Evolutionary conservation across 2,888 invertebrate species (phyloP).

Genomic region (Tiphia femorata): DNA sequence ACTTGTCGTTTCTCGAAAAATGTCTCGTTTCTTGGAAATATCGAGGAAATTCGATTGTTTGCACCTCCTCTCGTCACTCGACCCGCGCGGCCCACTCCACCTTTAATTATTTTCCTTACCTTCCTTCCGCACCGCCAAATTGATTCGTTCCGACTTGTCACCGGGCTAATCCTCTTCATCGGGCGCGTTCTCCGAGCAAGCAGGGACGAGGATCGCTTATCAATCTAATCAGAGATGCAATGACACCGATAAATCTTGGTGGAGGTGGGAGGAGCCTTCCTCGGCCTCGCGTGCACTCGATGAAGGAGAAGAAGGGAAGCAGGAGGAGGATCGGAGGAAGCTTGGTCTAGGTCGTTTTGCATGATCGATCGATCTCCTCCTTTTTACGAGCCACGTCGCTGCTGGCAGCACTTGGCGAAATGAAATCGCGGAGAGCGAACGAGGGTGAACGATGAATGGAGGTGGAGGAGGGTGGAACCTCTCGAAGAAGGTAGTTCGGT

Average conservation of each 20-base stretch:
- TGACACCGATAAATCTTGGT: conserved; percentile 1
- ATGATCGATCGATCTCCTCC: conserved; percentile 18
- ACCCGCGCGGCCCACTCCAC: background rate
- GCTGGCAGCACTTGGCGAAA: conserved; percentile 20
- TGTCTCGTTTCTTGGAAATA: no score
- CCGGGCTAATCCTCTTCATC: background rate
- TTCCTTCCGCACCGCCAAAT: background rate
- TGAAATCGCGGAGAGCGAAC: conserved; percentile 14
- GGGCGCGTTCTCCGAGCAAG: background rate
- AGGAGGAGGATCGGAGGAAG: background rate
- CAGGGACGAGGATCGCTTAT: background rate
- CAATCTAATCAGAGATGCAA: background rate
- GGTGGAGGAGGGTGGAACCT: background rate
- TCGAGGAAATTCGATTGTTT: no score
- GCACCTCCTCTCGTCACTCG: no score
- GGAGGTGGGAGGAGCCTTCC: no score
- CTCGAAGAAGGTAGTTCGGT: background rate
- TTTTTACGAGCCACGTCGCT: conserved; percentile 17
- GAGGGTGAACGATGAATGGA: background rate
- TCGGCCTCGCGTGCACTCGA: no score
- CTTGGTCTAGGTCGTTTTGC: conserved; percentile 6
- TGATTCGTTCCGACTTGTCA: background rate
- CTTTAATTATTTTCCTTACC: background rate
- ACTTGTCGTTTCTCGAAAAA: no score
- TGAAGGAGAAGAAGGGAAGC: no score